These are phyloP conservation scores for Drosophila yooni DNA, from an alignment of 2,888 invertebrate genomes.

Conservation along the genomic window DNA sequence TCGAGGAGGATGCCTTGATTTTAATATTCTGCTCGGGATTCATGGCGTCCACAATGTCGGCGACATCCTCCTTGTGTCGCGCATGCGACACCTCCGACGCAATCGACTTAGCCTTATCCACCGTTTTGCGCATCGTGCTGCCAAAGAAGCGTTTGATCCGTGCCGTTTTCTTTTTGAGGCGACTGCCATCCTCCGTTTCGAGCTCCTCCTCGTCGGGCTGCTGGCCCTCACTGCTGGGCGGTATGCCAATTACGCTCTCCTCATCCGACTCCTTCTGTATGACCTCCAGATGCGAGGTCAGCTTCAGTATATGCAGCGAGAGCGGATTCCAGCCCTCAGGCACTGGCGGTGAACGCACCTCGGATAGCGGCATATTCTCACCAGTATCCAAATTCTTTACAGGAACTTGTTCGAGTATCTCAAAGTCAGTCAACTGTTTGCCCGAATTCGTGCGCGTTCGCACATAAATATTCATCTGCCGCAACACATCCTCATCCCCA, in stretches of 20 bases:
- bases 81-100: conserved; percentile 95
- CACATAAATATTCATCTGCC: conserved; percentile 90
- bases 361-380: conserved; percentile 96
- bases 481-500: conserved; percentile 91
- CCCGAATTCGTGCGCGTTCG: conserved; percentile 94
- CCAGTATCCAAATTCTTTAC: conserved; percentile 93
- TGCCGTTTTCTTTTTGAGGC: conserved; percentile 85
- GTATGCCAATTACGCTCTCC: conserved; percentile 89
- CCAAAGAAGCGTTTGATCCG: conserved; percentile 93
- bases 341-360: conserved; percentile 87
- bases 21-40: conserved; percentile 92
- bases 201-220: conserved; percentile 85
- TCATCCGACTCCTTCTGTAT: conserved; percentile 92
- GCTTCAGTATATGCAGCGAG: conserved; percentile 96
- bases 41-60: conserved; percentile 93
- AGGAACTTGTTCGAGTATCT: conserved; percentile 96
- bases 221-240: conserved; percentile 83
- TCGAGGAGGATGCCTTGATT: conserved; percentile 96
- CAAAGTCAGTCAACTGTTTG: conserved; percentile 94
- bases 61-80: conserved; percentile 94
- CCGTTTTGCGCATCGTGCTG: conserved; percentile 95
- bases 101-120: conserved; percentile 95
- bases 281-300: conserved; percentile 93
- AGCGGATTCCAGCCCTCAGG: conserved; percentile 97
- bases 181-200: conserved; percentile 85